A percentile compares a stretch with the other conserved stretches of the same genome.
These are phyloP conservation scores for Brevipalpus yothersi DNA, from an alignment of 1,140 invertebrate species.

Conservation along the genomic window DNA sequence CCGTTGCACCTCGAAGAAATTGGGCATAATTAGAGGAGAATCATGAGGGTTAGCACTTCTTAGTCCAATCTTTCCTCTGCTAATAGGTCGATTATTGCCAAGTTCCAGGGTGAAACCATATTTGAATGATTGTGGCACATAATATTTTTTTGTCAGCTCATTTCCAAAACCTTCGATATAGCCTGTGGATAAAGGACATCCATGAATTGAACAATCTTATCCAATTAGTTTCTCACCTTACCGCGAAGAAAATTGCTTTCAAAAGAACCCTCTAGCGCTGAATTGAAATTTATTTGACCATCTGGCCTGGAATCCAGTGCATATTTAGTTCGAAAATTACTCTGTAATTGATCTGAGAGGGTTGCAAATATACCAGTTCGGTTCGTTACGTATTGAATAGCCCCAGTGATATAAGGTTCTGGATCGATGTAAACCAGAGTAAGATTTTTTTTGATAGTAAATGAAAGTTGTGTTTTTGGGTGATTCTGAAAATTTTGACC, in stretches of 20 bases:
- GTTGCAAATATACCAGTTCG: not conserved
- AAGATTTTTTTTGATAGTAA: not conserved
- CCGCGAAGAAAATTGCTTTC: not conserved
- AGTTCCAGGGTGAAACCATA: not conserved
- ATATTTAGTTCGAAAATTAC: not conserved
- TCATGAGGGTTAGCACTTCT: slow-evolving; percentile 55
- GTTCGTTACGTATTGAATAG: not conserved
- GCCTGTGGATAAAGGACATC: not conserved
- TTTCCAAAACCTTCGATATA: not conserved
- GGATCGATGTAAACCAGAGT: not conserved
- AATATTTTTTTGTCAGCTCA: not conserved
- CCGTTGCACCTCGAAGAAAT: slow-evolving; percentile 44
- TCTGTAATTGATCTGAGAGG: not conserved
- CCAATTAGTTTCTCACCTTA: not conserved
- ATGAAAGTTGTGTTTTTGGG: slow-evolving; percentile 5
- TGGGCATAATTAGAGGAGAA: slow-evolving; percentile 73
- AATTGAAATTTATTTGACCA: not conserved
- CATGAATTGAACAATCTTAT: not conserved
- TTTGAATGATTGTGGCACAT: not conserved
- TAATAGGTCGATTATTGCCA: slow-evolving; percentile 32
- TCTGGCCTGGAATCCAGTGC: not conserved
- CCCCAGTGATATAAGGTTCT: not conserved
- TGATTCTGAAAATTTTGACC: slow-evolving; percentile 24
- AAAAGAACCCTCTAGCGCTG: not conserved
- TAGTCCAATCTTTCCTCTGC: slow-evolving; percentile 47